Evolutionary conservation across 1,140 invertebrate species (phyloP), one percentile per base, ranked within the genome.

Genomic region (Leguminivora glycinivorella): DNA sequence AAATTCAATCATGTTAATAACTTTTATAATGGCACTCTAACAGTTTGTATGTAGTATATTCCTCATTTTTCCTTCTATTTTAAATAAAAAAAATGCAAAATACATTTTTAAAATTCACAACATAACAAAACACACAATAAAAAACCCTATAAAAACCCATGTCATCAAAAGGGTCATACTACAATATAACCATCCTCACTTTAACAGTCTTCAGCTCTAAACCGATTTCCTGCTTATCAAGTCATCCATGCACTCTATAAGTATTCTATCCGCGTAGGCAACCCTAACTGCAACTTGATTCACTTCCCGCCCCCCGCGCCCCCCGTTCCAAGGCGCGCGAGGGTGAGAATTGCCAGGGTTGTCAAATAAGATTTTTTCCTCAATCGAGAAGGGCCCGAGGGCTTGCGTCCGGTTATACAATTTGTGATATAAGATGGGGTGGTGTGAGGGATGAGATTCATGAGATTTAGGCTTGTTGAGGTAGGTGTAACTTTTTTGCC

Each of bases 291-390:
- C 76, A 76, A 6, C 79, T 77, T 77, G 75, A 78, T 76, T 80
- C 75, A 82, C 70, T 72, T 72, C 24, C 34, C 60, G 4, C 1
- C 47, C 47, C 47, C 19, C 17, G n/a, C 19, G 6, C 70, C 71
- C 17, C 56, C 56, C 47, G 1, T n/a, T 5, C 19, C 6, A 9
- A 1, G 34, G 67, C 56, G 47, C 71, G 69, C 74, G 83, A 83
- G 84, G 85, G 83, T 84, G 72, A 75, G 87, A 87, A 83, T 81
- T 81, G 75, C 77, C 76, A 80, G 83, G 83, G 79, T 74, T 83
- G 82, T 82, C 84, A 85, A 89, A 89, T 89, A 89, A 89, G 87
- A 90, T 90, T 90, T 90, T 87, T 89, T 89, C 85, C 86, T 88
- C 85, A 85, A 89, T 86, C 85, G 77, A 74, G 56, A 29, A 29